Percentiles rank a stretch among this genome's conserved stretches.
Conservation (phyloP, 2,888 invertebrate genomes). For the Anarsia innoxiella region DNA sequence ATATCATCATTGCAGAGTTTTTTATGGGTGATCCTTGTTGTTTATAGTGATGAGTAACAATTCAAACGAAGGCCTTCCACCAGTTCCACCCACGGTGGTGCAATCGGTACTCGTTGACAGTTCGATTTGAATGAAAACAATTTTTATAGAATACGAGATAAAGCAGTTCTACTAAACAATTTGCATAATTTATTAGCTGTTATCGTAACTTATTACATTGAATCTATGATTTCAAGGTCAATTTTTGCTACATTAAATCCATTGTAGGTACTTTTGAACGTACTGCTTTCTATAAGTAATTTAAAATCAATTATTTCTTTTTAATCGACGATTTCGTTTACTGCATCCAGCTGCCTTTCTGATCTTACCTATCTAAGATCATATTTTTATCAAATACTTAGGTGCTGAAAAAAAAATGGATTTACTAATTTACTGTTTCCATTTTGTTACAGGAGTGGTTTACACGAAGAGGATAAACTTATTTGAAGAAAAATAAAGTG, state of each 20-base stretch:
- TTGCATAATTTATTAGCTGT: conserved; percentile 3
- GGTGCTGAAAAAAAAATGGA: neutral
- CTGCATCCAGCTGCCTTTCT: conserved; percentile 34
- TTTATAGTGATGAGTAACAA: conserved; percentile 61
- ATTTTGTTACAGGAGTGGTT: conserved; percentile 60
- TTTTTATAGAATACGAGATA: too few species aligned
- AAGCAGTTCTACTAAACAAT: neutral
- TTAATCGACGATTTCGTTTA: too few species aligned
- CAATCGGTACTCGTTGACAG: conserved; percentile 49
- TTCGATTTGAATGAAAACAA: too few species aligned
- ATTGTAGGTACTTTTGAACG: neutral
- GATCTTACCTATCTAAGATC: neutral
- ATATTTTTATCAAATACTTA: conserved; percentile 1
- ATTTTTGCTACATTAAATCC: neutral
- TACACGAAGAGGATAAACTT: conserved; percentile 30
- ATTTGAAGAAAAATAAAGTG: conserved; percentile 54
- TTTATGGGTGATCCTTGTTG: conserved; percentile 55
- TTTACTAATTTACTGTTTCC: conserved; percentile 17
- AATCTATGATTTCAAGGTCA: conserved; percentile 11
- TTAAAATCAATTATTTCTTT: too few species aligned
- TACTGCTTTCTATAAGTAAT: too few species aligned
- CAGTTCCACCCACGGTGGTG: conserved; percentile 56
- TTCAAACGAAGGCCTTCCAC: conserved; percentile 47
- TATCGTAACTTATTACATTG: conserved; percentile 8
- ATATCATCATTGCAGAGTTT: conserved; percentile 44